These are phyloP conservation scores for Vanessa tameamea DNA, from an alignment of 1,140 invertebrate genomes.

Conservation along the genomic window DNA sequence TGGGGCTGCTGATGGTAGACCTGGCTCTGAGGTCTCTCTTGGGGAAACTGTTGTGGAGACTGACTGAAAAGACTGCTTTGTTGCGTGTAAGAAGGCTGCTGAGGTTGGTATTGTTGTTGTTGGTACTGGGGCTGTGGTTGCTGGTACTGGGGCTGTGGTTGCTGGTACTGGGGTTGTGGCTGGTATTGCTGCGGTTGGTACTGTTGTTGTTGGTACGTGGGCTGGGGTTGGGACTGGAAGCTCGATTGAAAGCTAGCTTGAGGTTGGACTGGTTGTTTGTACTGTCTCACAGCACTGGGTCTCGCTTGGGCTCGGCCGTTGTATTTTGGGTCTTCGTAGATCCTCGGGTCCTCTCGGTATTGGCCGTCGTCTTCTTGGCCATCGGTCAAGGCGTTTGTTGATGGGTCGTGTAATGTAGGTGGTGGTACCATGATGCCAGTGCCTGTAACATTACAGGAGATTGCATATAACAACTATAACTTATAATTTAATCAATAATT, in stretches of 20 bases:
- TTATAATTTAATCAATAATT: too few species aligned
- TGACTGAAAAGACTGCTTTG: slow-evolving; percentile 62
- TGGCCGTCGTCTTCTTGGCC: slow-evolving; percentile 90
- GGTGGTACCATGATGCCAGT: slow-evolving; percentile 90
- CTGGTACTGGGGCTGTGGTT: slow-evolving; percentile 34
- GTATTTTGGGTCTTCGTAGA: slow-evolving; percentile 87
- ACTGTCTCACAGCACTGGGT: slow-evolving; percentile 59
- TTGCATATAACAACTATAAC: too few species aligned
- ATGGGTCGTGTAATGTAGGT: slow-evolving; percentile 82
- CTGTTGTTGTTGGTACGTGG: slow-evolving; percentile 24
- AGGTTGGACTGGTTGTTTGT: slow-evolving; percentile 59
- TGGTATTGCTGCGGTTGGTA: slow-evolving; percentile 41
- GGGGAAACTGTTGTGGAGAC: slow-evolving; percentile 61
- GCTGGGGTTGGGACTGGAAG: slow-evolving; percentile 43
- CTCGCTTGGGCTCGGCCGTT: slow-evolving; percentile 80
- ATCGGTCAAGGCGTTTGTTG: slow-evolving; percentile 80
- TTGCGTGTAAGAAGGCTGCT: slow-evolving; percentile 48
- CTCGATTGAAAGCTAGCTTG: slow-evolving; percentile 42
- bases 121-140: slow-evolving; percentile 28
- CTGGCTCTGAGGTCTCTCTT: slow-evolving; percentile 67
- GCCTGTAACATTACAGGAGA: slow-evolving; percentile 72
- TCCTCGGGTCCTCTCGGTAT: slow-evolving; percentile 89
- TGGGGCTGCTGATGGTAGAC: slow-evolving; percentile 73
- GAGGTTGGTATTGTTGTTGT: slow-evolving; percentile 41
- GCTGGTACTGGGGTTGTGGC: slow-evolving; percentile 31